These are phyloP conservation scores for Drosophila percnosoma DNA, from an alignment of 2,888 invertebrate genomes.

Conservation along the genomic window DNA sequence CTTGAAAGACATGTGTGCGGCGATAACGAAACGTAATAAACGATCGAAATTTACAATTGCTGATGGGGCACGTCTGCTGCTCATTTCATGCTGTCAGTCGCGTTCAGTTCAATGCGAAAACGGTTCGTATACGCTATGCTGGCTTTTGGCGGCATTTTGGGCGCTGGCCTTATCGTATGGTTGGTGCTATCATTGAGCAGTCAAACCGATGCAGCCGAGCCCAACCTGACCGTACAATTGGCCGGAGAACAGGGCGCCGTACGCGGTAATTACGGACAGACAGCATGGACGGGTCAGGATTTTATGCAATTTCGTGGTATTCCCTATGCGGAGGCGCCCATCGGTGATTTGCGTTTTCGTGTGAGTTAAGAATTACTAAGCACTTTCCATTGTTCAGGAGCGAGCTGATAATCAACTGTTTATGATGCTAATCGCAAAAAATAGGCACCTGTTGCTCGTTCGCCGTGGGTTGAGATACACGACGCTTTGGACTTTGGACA, in stretches of 20 bases:
- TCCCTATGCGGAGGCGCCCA: conserved; percentile 83
- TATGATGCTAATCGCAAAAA: conserved; percentile 9
- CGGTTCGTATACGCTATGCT: conserved; percentile 68
- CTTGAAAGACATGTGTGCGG: conserved; percentile 8
- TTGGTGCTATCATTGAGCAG: conserved; percentile 44
- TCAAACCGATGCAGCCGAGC: conserved; percentile 20
- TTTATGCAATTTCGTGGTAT: conserved; percentile 83
- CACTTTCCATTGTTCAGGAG: background rate
- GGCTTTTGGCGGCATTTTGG: conserved; percentile 47
- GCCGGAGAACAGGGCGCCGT: conserved; percentile 73
- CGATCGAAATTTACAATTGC: conserved; percentile 16
- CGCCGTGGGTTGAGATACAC: conserved; percentile 76
- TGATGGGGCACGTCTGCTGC: background rate
- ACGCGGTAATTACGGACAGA: conserved; percentile 71
- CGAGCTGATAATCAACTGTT: conserved; percentile 32
- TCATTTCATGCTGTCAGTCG: conserved; percentile 13
- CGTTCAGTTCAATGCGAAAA: conserved; percentile 54
- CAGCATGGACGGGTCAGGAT: conserved; percentile 79
- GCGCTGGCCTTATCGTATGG: conserved; percentile 36
- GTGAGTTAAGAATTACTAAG: conserved; percentile 57
- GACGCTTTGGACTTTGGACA: conserved; percentile 78
- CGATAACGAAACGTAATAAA: conserved; percentile 40
- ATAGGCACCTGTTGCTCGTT: conserved; percentile 77
- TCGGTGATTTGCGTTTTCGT: conserved; percentile 75
- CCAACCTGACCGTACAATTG: conserved; percentile 58